Evolutionary conservation across 2,113 vertebrate species (phyloP).

Genomic region (Fukomys damarensis): DNA sequence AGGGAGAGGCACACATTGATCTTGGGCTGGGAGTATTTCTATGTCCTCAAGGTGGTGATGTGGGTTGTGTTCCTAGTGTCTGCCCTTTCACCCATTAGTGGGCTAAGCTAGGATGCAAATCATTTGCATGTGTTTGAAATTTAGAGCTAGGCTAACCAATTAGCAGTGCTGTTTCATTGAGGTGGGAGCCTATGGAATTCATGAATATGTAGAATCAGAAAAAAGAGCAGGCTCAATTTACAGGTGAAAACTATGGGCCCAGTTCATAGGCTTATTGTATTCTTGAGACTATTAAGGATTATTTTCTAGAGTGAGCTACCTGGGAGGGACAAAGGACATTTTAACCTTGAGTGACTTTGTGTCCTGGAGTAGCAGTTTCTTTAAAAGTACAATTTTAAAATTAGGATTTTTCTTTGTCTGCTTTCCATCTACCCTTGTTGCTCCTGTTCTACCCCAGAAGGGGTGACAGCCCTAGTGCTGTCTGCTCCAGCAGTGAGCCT

Average conservation of each 20-base stretch:
- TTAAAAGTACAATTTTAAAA: background rate
- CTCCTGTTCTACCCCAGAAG: background rate
- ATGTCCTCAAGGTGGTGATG: too few relatives aligned
- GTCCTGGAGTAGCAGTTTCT: background rate
- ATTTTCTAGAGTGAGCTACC: background rate
- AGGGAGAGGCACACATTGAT: background rate
- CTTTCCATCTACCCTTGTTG: background rate
- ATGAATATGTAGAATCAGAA: background rate
- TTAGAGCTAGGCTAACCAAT: background rate
- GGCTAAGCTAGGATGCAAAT: background rate
- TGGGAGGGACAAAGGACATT: background rate
- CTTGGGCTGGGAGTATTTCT: background rate
- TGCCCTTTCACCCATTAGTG: background rate
- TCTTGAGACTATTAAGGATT: background rate
- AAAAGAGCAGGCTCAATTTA: background rate
- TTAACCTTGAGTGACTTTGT: background rate
- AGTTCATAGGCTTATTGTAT: background rate
- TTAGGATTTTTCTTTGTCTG: background rate
- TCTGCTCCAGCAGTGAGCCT: fast-evolving
- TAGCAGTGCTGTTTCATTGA: background rate
- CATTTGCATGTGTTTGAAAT: background rate
- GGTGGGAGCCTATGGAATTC: background rate
- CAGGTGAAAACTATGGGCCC: background rate
- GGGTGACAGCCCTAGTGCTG: too few relatives aligned
- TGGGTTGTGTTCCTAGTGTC: background rate